These are phyloP conservation scores for Hypercompe scribonia DNA, from an alignment of 2,888 invertebrate genomes.

Conservation along the genomic window DNA sequence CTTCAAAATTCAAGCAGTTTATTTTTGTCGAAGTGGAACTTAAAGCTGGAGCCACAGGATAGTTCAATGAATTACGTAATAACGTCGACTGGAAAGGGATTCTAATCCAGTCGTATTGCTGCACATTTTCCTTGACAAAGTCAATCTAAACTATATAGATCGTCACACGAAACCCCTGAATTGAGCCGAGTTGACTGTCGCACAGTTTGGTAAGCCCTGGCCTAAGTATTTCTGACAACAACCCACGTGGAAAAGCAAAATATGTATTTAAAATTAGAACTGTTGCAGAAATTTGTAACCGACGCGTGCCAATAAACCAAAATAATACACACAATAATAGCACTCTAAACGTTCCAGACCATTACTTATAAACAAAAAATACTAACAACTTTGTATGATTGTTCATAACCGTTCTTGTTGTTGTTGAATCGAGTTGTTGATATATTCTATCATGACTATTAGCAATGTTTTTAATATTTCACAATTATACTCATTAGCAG, in stretches of 20 bases:
- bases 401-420: conserved; percentile 21
- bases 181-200: too few species aligned
- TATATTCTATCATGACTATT: conserved; percentile 27
- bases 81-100: too few species aligned
- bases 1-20: too few species aligned
- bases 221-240: conserved; percentile 48
- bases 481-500: conserved; percentile 14
- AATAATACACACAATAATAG: conserved; percentile 54
- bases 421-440: conserved; percentile 30
- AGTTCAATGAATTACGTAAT: too few species aligned
- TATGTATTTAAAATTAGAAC: conserved; percentile 61
- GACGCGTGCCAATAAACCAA: conserved; percentile 65
- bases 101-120: too few species aligned
- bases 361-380: conserved; percentile 51
- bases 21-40: too few species aligned
- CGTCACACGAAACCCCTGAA: too few species aligned
- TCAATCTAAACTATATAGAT: too few species aligned
- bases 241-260: conserved; percentile 50
- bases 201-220: too few species aligned
- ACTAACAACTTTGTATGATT: conserved; percentile 37
- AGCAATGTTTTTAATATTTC: conserved; percentile 21
- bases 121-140: too few species aligned
- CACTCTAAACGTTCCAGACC: conserved; percentile 38
- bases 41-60: too few species aligned
- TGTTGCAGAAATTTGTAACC: conserved; percentile 58